phyloP scores from a whole-genome alignment of 2,888 invertebrate species.

The Leptopilina myrica region DNA sequence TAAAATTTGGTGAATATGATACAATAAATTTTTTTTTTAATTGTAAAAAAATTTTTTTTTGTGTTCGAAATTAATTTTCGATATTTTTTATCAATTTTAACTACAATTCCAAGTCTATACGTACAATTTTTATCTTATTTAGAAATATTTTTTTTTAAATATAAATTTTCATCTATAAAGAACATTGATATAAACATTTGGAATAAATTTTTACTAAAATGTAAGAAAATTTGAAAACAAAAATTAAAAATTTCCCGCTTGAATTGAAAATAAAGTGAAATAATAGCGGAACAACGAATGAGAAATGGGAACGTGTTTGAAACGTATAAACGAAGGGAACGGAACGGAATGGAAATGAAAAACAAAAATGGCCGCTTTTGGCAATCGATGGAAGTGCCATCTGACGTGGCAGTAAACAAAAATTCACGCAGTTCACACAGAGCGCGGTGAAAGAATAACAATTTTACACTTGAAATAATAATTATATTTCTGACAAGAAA shows the following conservation, averaged over 20 bases:
- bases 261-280: background rate
- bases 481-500: background rate
- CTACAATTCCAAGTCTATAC: too few species aligned
- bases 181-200: too few species aligned
- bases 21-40: too few species aligned
- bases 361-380: slow-evolving; percentile 8
- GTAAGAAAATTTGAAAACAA: too few species aligned
- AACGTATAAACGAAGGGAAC: background rate
- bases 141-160: too few species aligned
- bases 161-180: too few species aligned
- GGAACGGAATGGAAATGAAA: background rate
- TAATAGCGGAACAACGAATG: slow-evolving; percentile 5
- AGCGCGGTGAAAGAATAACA: background rate
- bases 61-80: too few species aligned
- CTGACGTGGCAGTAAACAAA: slow-evolving; percentile 43
- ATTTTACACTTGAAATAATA: background rate
- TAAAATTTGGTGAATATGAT: too few species aligned
- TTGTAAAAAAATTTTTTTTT: too few species aligned
- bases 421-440: background rate
- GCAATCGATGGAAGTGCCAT: slow-evolving; percentile 41
- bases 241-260: background rate
- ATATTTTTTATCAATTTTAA: too few species aligned
- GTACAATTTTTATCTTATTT: too few species aligned
- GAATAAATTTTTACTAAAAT: too few species aligned
- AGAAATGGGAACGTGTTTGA: slow-evolving; percentile 9